Evolutionary conservation across 2,113 vertebrate species (phyloP).

Genomic region (Engystomops pustulosus): DNA sequence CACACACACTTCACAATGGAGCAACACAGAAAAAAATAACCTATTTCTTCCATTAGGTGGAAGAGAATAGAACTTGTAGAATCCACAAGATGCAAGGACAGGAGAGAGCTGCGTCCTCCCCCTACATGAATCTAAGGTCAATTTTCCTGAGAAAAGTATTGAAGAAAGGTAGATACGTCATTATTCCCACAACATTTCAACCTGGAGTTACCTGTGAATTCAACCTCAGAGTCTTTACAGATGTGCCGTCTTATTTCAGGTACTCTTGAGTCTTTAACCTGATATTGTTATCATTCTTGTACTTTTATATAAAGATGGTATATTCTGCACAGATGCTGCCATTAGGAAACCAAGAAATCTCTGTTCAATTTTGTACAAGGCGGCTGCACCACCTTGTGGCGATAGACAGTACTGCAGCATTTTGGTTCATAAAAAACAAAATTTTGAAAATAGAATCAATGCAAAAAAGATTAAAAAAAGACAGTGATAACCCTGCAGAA

Average conservation of each 20-base stretch:
- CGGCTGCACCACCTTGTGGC: conserved; percentile 4
- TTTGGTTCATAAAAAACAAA: too few relatives aligned
- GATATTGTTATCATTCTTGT: neutral
- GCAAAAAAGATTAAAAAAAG: too few relatives aligned
- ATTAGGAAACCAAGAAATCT: neutral
- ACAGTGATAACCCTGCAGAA: too few relatives aligned
- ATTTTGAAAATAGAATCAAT: too few relatives aligned
- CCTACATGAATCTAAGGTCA: conserved; percentile 83
- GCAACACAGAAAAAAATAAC: neutral
- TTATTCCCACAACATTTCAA: conserved; percentile 86
- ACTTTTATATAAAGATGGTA: neutral
- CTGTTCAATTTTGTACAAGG: neutral
- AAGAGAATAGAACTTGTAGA: conserved; percentile 87
- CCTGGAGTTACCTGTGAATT: conserved; percentile 75
- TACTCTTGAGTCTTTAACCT: conserved; percentile 57
- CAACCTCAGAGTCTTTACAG: conserved; percentile 86
- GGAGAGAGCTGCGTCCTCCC: conserved; percentile 74
- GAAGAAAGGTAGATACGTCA: conserved; percentile 82
- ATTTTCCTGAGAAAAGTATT: conserved; percentile 82
- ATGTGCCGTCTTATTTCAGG: conserved; percentile 84
- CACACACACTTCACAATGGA: too few relatives aligned
- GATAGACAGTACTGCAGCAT: neutral
- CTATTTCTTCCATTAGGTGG: conserved; percentile 76
- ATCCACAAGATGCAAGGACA: conserved; percentile 87
- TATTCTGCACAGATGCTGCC: neutral